A percentile compares a stretch with the other conserved stretches of the same genome.
Evolutionary conservation across 2,113 vertebrate species (phyloP).

Genomic region (Entelurus aequoreus): DNA sequence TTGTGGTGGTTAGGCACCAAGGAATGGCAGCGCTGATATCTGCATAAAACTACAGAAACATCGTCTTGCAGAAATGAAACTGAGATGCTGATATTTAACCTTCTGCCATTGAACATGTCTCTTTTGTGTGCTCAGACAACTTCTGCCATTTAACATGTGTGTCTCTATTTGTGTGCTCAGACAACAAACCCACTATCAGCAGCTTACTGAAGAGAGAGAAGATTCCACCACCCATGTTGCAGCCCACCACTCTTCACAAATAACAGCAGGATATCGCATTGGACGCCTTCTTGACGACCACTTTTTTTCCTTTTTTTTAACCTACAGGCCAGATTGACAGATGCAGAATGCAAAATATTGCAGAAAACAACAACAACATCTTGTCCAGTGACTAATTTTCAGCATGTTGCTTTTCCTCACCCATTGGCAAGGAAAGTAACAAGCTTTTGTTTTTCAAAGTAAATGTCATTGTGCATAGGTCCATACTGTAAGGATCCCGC

Average conservation of each 20-base stretch:
- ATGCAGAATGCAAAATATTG: not conserved
- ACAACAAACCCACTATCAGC: slow-evolving; percentile 8
- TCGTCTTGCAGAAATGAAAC: no score
- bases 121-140: not conserved
- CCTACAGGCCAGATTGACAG: not conserved
- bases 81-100: not conserved
- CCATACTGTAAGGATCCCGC: slow-evolving; percentile 1
- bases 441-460: not conserved
- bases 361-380: no score
- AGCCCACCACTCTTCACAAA: not conserved
- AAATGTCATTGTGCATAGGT: not conserved
- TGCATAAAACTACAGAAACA: no score
- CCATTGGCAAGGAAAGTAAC: not conserved
- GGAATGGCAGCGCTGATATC: no score
- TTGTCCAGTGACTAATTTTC: no score
- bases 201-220: slow-evolving; percentile 10
- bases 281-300: not conserved
- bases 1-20: no score
- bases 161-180: not conserved
- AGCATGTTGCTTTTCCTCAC: no score
- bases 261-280: not conserved
- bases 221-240: slow-evolving; percentile 8
- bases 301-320: not conserved
- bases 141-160: not conserved
- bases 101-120: not conserved